Conservation (phyloP, 2,888 invertebrate species). For the Masnerella sp. region DNA sequence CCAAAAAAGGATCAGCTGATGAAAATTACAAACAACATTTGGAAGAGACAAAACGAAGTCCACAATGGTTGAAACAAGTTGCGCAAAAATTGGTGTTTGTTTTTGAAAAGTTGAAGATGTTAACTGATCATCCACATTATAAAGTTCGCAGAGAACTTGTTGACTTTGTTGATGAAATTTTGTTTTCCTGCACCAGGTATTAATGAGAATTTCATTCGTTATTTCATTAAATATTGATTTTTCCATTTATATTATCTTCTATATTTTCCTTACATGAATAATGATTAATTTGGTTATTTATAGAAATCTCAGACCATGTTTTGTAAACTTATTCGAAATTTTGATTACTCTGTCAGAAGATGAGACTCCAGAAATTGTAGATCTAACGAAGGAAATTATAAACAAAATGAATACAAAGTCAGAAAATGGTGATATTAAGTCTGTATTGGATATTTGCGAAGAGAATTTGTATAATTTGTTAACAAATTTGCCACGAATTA, state of each 20-base stretch:
- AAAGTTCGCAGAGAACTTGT: constrained; percentile 83
- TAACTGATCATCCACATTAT: constrained; percentile 81
- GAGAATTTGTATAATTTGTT: constrained; percentile 82
- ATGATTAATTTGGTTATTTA: constrained; percentile 41
- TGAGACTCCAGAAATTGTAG: constrained; percentile 79
- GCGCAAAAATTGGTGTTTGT: constrained; percentile 80
- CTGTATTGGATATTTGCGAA: constrained; percentile 80
- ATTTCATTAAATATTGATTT: too few relatives aligned
- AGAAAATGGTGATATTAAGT: constrained; percentile 70
- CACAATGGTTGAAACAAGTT: constrained; percentile 81
- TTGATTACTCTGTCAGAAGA: constrained; percentile 85
- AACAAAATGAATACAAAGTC: constrained; percentile 78
- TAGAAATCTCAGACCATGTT: constrained; percentile 82
- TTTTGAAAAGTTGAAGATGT: constrained; percentile 78
- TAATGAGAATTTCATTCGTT: too few relatives aligned
- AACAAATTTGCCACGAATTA: constrained; percentile 81
- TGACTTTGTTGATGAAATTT: constrained; percentile 80
- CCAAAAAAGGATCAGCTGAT: constrained; percentile 64
- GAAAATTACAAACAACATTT: constrained; percentile 75
- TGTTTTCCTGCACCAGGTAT: constrained; percentile 81
- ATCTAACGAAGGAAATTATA: constrained; percentile 74
- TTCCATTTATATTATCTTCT: constrained; percentile 3
- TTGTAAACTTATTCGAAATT: constrained; percentile 83
- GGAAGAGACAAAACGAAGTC: constrained; percentile 75
- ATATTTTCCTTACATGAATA: too few relatives aligned